Conservation (phyloP, 1,140 invertebrate species). For the Anoplophora glabripennis region DNA sequence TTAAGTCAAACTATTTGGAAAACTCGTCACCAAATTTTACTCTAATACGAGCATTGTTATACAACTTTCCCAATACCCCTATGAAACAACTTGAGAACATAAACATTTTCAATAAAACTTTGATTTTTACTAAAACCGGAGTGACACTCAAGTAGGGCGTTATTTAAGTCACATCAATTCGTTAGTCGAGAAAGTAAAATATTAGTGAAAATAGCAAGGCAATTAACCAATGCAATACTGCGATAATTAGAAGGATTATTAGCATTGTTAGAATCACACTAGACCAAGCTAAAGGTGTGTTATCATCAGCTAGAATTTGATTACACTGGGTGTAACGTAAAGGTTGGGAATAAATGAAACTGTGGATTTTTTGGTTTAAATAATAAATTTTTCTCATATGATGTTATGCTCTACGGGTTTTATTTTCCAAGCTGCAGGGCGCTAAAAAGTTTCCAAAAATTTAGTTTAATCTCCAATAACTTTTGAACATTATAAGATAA, state of each 20-base stretch:
- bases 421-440: no score
- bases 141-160: constrained; percentile 1
- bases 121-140: not conserved
- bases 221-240: no score
- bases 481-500: no score
- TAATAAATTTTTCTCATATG: no score
- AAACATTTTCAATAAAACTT: not conserved
- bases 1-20: not conserved
- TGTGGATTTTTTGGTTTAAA: no score
- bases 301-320: not conserved
- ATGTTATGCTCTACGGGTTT: no score
- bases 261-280: not conserved
- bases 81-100: not conserved
- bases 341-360: no score
- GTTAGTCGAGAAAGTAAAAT: no score
- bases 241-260: constrained; percentile 3
- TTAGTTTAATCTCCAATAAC: no score
- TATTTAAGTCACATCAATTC: not conserved
- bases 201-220: no score
- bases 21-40: not conserved
- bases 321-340: no score
- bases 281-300: not conserved
- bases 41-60: not conserved
- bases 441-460: no score
- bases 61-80: not conserved